Conservation (phyloP, 2,888 invertebrate species). For the Dermolepida albohirtum region DNA sequence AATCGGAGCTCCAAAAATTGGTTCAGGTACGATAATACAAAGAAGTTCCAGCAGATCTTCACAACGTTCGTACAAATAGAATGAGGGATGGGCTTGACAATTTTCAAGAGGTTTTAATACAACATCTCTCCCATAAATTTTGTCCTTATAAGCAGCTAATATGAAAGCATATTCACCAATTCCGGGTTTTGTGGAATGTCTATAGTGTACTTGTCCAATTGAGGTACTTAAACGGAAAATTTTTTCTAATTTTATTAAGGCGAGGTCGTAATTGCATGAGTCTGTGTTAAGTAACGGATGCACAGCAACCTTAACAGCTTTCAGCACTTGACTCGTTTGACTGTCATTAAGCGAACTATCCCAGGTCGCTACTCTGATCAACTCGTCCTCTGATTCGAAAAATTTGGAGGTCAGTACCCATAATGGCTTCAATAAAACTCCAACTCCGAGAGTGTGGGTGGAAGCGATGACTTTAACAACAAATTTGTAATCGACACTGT, state of each 20-base stretch:
- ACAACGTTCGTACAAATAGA: conserved; percentile 6
- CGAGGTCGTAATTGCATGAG: conserved; percentile 24
- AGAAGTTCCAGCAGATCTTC: background rate
- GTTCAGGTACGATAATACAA: background rate
- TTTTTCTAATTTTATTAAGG: background rate
- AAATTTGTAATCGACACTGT: background rate
- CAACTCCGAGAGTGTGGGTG: conserved; percentile 1
- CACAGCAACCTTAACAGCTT: background rate
- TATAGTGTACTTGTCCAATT: background rate
- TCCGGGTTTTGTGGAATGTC: background rate
- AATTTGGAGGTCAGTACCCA: conserved; percentile 14
- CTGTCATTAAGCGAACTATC: background rate
- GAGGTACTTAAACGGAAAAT: background rate
- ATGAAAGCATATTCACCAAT: background rate
- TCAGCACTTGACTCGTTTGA: background rate
- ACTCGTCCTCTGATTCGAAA: background rate
- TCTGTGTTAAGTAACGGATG: conserved; percentile 11
- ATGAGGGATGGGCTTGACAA: background rate
- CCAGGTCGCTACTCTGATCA: background rate
- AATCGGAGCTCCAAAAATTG: conserved; percentile 9
- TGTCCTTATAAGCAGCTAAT: background rate
- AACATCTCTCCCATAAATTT: background rate
- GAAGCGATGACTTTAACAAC: conserved; percentile 8
- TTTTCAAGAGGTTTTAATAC: background rate
- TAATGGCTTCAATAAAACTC: conserved; percentile 2